These are phyloP conservation scores for Philypnodon macrostomus DNA, from an alignment of 2,797 vertebrate genomes.

Conservation along the genomic window DNA sequence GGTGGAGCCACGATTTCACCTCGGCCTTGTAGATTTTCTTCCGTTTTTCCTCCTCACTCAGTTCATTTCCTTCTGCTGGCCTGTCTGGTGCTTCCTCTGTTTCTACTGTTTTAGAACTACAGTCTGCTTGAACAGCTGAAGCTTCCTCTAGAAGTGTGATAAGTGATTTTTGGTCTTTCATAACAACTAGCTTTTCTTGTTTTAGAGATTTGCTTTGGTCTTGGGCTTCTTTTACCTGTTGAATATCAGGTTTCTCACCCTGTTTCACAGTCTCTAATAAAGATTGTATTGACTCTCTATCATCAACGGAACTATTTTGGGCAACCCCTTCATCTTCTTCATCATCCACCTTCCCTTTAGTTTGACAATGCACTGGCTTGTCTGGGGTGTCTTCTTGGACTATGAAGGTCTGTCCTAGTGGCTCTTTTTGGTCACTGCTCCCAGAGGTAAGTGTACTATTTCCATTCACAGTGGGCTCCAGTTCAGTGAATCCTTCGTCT, in stretches of 20 bases:
- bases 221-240: conserved; percentile 39
- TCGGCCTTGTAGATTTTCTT: conserved; percentile 85
- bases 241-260: conserved; percentile 16
- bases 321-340: conserved; percentile 70
- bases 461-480: conserved; percentile 76
- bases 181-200: conserved; percentile 27
- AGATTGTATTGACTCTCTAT: conserved; percentile 46
- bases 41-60: conserved; percentile 63
- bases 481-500: conserved; percentile 85
- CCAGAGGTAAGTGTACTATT: conserved; percentile 34
- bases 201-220: conserved; percentile 35
- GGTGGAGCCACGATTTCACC: conserved; percentile 89
- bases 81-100: conserved; percentile 48
- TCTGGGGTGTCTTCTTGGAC: conserved; percentile 15
- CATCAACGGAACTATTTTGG: conserved; percentile 63
- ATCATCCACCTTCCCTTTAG: conserved; percentile 41
- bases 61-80: conserved; percentile 39
- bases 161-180: conserved; percentile 47
- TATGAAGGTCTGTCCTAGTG: conserved; percentile 10
- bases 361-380: conserved; percentile 9
- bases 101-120: conserved; percentile 49
- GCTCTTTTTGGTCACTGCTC: conserved; percentile 35
- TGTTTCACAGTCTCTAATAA: conserved; percentile 44
- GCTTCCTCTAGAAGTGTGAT: conserved; percentile 53
- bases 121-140: conserved; percentile 48